Conservation (phyloP, 2,113 vertebrate species). For the Machaerirhynchus nigripectus region DNA sequence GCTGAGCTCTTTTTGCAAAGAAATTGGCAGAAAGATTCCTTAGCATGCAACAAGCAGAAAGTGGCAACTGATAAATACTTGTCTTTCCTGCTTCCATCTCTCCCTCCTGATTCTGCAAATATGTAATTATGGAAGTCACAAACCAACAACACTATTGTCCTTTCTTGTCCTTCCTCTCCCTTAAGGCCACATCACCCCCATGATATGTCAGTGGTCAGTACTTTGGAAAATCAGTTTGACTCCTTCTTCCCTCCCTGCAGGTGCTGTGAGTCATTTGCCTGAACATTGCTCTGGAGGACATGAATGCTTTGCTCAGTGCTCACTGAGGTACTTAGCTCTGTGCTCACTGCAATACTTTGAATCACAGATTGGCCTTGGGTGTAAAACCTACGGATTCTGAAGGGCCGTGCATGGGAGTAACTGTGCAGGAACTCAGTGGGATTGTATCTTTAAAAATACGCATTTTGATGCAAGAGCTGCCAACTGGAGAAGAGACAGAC, state of each 20-base stretch:
- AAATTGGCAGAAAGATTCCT: background rate
- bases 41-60: background rate
- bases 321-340: background rate
- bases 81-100: background rate
- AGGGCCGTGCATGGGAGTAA: background rate
- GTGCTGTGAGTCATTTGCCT: background rate
- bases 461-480: background rate
- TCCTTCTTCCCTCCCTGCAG: constrained; percentile 20
- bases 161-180: background rate
- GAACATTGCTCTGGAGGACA: background rate
- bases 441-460: background rate
- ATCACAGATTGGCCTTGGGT: background rate
- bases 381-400: background rate
- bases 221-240: constrained; percentile 23
- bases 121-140: background rate
- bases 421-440: background rate
- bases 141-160: background rate
- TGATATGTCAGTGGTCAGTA: background rate
- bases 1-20: background rate
- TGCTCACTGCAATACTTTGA: background rate
- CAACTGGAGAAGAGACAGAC: background rate
- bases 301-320: background rate
- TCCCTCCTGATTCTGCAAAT: background rate
- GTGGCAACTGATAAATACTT: background rate
- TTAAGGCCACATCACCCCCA: background rate